Base-by-base conservation (phyloP, 2,888 invertebrate genomes). In the Protophormia terraenovae region DNA sequence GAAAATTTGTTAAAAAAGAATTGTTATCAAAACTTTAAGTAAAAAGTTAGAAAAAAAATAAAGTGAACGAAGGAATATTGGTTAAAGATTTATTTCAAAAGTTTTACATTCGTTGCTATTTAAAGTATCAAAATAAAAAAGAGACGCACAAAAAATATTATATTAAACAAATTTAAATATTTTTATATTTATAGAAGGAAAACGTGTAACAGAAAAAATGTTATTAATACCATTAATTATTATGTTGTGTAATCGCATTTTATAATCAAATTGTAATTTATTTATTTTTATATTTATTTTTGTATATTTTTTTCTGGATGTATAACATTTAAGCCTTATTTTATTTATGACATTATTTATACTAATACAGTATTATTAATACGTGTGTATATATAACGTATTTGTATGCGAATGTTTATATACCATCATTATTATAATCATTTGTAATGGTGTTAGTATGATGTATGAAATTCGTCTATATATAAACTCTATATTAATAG, bases 311-410 rank as follows among this genome's bases (percentile, higher is more conserved):
- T n/a, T n/a, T n/a, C n/a, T n/a, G n/a, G n/a, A n/a, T n/a, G n/a
- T n/a, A 72, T 45, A 72, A 2, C 27, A 27, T 14, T 75, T 72
- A 55, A 60, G 35, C 22, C 27, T 35, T 19, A 60, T 78, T 35
- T 72, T 53, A 73, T 78, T 73, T 83, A 73, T 55, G 27, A 50
- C 47, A 50, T 50, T 62, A 53, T 50, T 19, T 73, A 53, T 60
- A 78, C 71, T 32, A 72, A 72, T 19, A 62, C 62, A 45, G 24
- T 41, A 55, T 27, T 69, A 69, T 69, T 19, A 2, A 55, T 32
- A 10, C 12, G 2, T 72, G 8, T 47, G 29, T 16, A 32, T 16
- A 22, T 22, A 22, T 24, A 22, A 38, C 35, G 8, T 4, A 4
- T 35, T n/a, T 22, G 19, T 19, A 60, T n/a, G 10, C 29, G 24